Evolutionary conservation across 1,140 invertebrate species (phyloP).

Genomic region (Drosophila parvula): DNA sequence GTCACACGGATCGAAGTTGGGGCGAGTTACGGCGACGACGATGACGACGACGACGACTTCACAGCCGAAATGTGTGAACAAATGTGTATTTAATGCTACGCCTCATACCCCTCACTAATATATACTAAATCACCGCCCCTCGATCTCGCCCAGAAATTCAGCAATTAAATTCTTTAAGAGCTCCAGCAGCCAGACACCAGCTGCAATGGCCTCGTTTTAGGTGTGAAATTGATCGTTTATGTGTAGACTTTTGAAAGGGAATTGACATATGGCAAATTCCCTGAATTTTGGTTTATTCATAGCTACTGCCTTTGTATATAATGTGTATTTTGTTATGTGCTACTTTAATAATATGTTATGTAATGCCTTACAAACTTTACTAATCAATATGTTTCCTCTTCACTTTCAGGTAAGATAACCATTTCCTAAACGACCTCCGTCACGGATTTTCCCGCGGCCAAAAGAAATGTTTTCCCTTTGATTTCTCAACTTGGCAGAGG

Average conservation of each 20-base stretch:
- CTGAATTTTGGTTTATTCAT: slow-evolving; percentile 23
- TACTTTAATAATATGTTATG: background rate
- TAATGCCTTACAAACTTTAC: background rate
- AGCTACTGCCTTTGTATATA: background rate
- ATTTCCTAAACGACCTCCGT: slow-evolving; percentile 14
- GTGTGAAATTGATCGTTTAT: slow-evolving; percentile 10
- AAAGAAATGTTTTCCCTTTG: slow-evolving; percentile 14
- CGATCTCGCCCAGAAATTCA: slow-evolving; percentile 24
- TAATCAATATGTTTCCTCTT: background rate
- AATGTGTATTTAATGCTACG: slow-evolving; percentile 30
- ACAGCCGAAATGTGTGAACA: slow-evolving; percentile 16
- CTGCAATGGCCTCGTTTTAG: slow-evolving; percentile 22
- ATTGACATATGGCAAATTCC: slow-evolving; percentile 7
- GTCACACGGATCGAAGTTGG: slow-evolving; percentile 24
- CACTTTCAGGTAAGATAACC: slow-evolving; percentile 41
- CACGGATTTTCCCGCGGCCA: slow-evolving; percentile 6
- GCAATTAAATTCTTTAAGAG: slow-evolving; percentile 34
- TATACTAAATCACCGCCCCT: slow-evolving; percentile 12
- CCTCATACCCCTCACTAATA: background rate
- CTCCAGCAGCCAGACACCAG: slow-evolving; percentile 4
- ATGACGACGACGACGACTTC: background rate
- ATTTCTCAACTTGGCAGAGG: slow-evolving; percentile 9
- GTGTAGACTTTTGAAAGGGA: background rate
- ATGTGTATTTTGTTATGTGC: background rate
- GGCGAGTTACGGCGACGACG: slow-evolving; percentile 3